Evolutionary conservation across 2,113 vertebrate genomes (phyloP).

Genomic region (Phyllostomus hastatus): DNA sequence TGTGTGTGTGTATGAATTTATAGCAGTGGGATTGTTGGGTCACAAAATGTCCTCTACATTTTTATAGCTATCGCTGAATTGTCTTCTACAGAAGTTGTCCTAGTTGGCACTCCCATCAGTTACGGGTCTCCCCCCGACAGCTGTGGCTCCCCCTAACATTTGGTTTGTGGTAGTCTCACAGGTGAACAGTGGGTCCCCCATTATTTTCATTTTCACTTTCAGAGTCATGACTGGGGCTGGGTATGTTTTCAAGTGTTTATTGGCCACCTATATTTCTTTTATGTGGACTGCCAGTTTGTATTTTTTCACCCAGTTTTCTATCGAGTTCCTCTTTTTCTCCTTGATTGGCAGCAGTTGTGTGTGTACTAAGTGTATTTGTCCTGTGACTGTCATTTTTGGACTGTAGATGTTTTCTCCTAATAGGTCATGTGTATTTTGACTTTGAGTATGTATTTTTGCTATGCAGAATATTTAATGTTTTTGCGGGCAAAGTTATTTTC

Average conservation of each 20-base stretch:
- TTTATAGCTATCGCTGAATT: not conserved
- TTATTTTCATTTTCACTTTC: not conserved
- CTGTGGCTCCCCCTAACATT: not conserved
- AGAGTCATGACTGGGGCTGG: not conserved
- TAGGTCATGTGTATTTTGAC: not conserved
- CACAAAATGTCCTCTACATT: not conserved
- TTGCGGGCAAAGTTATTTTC: slow-evolving; percentile 11
- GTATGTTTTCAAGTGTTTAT: not conserved
- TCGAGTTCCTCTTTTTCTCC: not conserved
- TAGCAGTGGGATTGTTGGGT: not conserved
- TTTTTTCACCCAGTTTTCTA: not conserved
- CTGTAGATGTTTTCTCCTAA: not conserved
- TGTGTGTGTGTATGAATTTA: not conserved
- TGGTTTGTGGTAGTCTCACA: not conserved
- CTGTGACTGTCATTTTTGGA: not conserved
- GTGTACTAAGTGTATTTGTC: not conserved
- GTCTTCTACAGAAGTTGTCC: not conserved
- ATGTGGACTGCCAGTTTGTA: not conserved
- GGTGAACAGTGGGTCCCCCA: not conserved
- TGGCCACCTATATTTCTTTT: not conserved
- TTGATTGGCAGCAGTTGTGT: not conserved
- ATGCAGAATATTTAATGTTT: not conserved
- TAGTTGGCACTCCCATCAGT: not conserved
- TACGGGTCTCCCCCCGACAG: not conserved
- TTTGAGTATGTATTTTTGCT: not conserved